Percentiles rank a stretch among this genome's conserved stretches.
Evolutionary conservation across 2,113 vertebrate genomes (phyloP).

Genomic region (Labrus mixtus): DNA sequence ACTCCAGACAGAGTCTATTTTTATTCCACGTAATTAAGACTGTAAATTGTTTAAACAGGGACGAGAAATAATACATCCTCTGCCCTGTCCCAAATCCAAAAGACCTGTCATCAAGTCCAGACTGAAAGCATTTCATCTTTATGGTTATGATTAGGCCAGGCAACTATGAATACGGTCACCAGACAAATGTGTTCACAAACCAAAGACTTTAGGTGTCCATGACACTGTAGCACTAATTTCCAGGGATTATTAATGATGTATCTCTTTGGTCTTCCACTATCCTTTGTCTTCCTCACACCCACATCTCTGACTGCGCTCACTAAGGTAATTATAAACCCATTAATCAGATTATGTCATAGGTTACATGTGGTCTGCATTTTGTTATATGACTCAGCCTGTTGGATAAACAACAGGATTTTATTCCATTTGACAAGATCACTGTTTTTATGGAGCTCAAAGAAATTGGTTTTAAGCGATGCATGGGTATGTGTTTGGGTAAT

Average conservation of each 20-base stretch:
- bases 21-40: constrained; percentile 54
- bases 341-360: constrained; percentile 86
- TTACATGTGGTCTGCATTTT: constrained; percentile 83
- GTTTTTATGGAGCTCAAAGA: constrained; percentile 70
- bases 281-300: constrained; percentile 44
- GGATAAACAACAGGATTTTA: constrained; percentile 82
- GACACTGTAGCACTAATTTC: constrained; percentile 58
- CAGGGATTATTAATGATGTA: constrained; percentile 57
- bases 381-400: constrained; percentile 79
- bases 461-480: constrained; percentile 66
- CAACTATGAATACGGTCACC: constrained; percentile 28
- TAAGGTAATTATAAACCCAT: constrained; percentile 83
- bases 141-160: constrained; percentile 50
- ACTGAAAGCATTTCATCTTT: constrained; percentile 37
- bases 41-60: constrained; percentile 29
- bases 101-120: constrained; percentile 29
- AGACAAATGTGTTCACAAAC: constrained; percentile 49
- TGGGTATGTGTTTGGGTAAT: constrained; percentile 68
- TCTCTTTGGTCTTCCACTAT: constrained; percentile 26
- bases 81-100: constrained; percentile 42
- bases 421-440: constrained; percentile 75
- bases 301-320: constrained; percentile 51
- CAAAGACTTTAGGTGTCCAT: constrained; percentile 44
- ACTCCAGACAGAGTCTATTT: constrained; percentile 40
- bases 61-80: constrained; percentile 23